Conservation (phyloP, 2,797 vertebrate species). For the Cyprinodon diabolis region DNA sequence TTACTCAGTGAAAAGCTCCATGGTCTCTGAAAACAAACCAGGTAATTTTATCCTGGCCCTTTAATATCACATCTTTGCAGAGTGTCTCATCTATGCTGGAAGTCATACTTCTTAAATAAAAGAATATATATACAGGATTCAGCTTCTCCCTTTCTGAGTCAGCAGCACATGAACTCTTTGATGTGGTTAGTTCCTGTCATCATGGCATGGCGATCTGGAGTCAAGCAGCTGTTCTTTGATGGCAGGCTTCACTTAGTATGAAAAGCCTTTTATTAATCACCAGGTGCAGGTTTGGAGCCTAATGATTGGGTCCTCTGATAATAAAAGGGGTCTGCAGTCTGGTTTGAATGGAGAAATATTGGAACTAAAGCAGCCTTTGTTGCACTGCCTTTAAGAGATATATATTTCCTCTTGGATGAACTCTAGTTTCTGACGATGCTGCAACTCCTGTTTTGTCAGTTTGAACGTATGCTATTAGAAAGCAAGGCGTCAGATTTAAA, state of each 20-base stretch:
- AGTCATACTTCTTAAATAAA: slow-evolving; percentile 1
- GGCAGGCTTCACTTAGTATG: slow-evolving; percentile 48
- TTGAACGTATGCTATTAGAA: neutral
- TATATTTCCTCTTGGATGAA: neutral
- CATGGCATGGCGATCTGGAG: slow-evolving; percentile 36
- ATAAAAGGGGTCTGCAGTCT: slow-evolving; percentile 40
- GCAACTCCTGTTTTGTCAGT: neutral
- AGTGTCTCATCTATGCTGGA: slow-evolving; percentile 4
- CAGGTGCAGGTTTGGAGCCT: slow-evolving; percentile 55
- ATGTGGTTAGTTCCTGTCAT: slow-evolving; percentile 55
- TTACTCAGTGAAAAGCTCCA: slow-evolving; percentile 51
- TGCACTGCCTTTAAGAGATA: neutral
- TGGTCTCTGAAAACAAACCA: slow-evolving; percentile 29
- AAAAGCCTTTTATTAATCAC: slow-evolving; percentile 69
- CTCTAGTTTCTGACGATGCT: slow-evolving; percentile 3
- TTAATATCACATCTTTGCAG: slow-evolving; percentile 12
- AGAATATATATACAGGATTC: slow-evolving; percentile 13
- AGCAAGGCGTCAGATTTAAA: neutral
- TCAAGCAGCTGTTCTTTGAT: slow-evolving; percentile 61
- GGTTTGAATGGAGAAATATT: slow-evolving; percentile 12
- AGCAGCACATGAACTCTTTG: slow-evolving; percentile 46
- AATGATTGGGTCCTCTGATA: slow-evolving; percentile 44
- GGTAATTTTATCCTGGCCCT: slow-evolving; percentile 38
- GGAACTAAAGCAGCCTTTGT: slow-evolving; percentile 26
- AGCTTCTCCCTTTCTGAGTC: slow-evolving; percentile 38